Evolutionary conservation across 2,888 invertebrate species (phyloP), one percentile per base, ranked within the genome.

Genomic region (Eupithecia insigniata): DNA sequence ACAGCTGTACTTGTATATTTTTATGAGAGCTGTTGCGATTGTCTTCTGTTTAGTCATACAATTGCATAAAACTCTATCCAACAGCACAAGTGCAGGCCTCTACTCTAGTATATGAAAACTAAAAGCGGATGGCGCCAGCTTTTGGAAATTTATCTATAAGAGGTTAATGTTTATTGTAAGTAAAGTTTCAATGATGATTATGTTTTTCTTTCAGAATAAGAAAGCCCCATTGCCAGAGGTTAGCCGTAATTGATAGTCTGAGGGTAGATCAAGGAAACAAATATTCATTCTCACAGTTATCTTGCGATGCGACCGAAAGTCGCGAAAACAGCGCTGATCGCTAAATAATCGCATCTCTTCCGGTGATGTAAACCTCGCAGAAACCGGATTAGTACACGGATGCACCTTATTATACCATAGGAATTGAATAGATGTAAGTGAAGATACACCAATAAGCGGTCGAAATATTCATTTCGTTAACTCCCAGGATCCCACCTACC

Each of bases 371-470:
- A 14, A 28, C 6, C 66, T 30, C 60, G 58, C 58, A 2, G 36
- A 46, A 43, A 22, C 69, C 66, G 67, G 74, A 76, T 76, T 68
- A 80, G 76, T 72, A 73, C 78, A 76, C 75, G 81, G 76, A 79
- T 81, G 87, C 86, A 86, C 85, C 87, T 85, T 88, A 85, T 85
- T 86, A 84, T 91, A 92, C 90, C 83, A 85, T 93, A 93, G 93
- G 93, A 94, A 93, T 93, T 94, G 93, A 93, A 88, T 93, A 92
- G 92, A 83, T 36, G 82, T 92, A 93, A 92, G 92, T 88, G 87
- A 90, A 91, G 89, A 87, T 89, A 92, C 91, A 92, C 91, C 89
- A 90, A 91, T 92, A 91, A 88, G 89, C 83, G 85, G 86, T 88
- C 87, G 84, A 85, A 85, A 84, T 82, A 87, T 87, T 85, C 84